Conservation (phyloP, 2,113 vertebrate genomes). For the Pygoscelis adeliae region DNA sequence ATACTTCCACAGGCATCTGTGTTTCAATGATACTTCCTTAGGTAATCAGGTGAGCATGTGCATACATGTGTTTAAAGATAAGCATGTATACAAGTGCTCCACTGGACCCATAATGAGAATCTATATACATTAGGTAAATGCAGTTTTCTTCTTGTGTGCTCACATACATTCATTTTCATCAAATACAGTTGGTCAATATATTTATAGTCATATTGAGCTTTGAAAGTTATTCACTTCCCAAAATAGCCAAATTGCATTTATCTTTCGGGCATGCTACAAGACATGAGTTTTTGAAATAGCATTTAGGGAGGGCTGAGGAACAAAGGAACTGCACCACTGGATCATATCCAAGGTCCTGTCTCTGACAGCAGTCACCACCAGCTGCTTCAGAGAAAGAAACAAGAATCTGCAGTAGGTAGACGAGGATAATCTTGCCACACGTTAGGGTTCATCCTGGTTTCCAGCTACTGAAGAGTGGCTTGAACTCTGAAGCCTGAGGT, state of each 20-base stretch:
- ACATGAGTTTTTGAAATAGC: not conserved
- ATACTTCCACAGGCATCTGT: not conserved
- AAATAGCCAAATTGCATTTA: not conserved
- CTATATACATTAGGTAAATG: not conserved
- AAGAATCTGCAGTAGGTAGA: conserved; percentile 3
- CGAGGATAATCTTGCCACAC: not conserved
- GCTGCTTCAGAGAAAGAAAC: conserved; percentile 43
- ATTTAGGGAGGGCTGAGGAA: conserved; percentile 1
- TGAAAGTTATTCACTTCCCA: not conserved
- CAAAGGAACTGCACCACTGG: conserved; percentile 46
- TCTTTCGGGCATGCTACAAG: not conserved
- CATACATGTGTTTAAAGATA: not conserved
- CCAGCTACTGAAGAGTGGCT: not conserved
- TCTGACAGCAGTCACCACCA: conserved; percentile 50
- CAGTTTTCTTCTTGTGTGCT: not conserved
- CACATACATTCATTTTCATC: not conserved
- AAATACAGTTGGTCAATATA: not conserved
- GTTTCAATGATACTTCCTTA: not conserved
- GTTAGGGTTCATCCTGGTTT: not conserved
- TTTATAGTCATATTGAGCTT: not conserved
- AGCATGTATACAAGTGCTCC: not conserved
- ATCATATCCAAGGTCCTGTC: conserved; percentile 40
- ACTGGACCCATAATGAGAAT: not conserved
- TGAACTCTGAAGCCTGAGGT: not conserved
- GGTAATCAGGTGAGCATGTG: not conserved